phyloP scores from a whole-genome alignment of 30 jellyfish, hydroid and myxozoan species.

The Aurelia aurita region DNA sequence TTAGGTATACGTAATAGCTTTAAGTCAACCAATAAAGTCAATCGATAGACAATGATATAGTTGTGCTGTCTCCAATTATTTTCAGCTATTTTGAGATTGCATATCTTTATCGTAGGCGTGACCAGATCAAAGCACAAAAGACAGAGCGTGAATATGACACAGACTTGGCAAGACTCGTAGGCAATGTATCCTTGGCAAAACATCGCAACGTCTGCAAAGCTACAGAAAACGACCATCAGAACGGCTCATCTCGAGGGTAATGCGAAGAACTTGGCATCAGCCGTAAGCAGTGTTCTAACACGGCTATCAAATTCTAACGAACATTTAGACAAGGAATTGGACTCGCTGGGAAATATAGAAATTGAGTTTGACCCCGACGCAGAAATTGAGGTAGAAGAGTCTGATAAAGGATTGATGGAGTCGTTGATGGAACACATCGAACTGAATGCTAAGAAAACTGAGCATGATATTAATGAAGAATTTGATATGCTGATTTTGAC shows the following conservation, averaged over 20 bases:
- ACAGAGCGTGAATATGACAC: too few relatives aligned
- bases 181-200: slow-evolving; percentile 66
- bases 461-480: slow-evolving; percentile 30
- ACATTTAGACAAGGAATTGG: slow-evolving; percentile 3
- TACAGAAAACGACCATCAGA: background rate
- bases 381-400: slow-evolving; percentile 51
- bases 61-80: too few relatives aligned
- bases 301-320: slow-evolving; percentile 18
- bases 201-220: background rate
- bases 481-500: slow-evolving; percentile 45
- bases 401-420: slow-evolving; percentile 67
- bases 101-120: too few relatives aligned
- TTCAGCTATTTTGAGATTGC: too few relatives aligned
- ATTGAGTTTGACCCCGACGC: slow-evolving; percentile 26
- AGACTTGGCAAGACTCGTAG: background rate
- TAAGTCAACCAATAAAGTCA: too few relatives aligned
- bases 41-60: too few relatives aligned
- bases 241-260: background rate
- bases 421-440: slow-evolving; percentile 62
- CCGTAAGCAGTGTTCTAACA: slow-evolving; percentile 47
- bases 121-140: too few relatives aligned
- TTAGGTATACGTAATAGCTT: too few relatives aligned
- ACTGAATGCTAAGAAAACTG: slow-evolving; percentile 26
- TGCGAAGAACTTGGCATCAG: background rate
- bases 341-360: slow-evolving; percentile 52